These are phyloP conservation scores for Epinotia nisella DNA, from an alignment of 2,888 invertebrate genomes.

Conservation along the genomic window DNA sequence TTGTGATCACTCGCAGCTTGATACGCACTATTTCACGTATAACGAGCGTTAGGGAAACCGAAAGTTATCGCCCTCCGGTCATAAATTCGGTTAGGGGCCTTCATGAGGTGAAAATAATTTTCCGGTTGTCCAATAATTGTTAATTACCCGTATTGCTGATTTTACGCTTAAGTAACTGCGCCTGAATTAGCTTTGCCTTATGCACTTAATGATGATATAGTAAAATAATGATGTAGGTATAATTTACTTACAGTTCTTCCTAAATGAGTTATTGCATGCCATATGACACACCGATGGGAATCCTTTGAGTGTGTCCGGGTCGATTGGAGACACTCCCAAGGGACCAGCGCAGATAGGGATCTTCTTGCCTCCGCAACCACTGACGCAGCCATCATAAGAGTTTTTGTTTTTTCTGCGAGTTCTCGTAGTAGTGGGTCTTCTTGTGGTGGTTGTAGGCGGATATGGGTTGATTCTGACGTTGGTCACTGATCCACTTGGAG, in stretches of 20 bases:
- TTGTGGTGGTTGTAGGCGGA: constrained; percentile 51
- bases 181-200: background rate
- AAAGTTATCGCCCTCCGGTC: constrained; percentile 32
- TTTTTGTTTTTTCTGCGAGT: constrained; percentile 58
- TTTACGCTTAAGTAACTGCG: constrained; percentile 1
- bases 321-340: constrained; percentile 60
- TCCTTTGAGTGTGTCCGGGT: constrained; percentile 71
- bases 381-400: constrained; percentile 69
- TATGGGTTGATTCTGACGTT: constrained; percentile 66
- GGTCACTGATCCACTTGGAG: constrained; percentile 70
- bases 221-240: constrained; percentile 6
- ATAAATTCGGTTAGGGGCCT: constrained; percentile 17
- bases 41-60: constrained; percentile 30
- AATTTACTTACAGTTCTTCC: constrained; percentile 68
- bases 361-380: constrained; percentile 66
- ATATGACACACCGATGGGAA: constrained; percentile 79
- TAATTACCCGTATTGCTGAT: background rate
- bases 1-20: constrained; percentile 45
- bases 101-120: background rate
- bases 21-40: constrained; percentile 56
- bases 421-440: constrained; percentile 53
- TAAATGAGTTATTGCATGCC: constrained; percentile 79
- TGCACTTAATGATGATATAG: background rate
- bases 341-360: constrained; percentile 74
- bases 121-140: constrained; percentile 4